These are phyloP conservation scores for Cyrtonyx montezumae DNA, from an alignment of 2,113 vertebrate genomes.

Conservation along the genomic window DNA sequence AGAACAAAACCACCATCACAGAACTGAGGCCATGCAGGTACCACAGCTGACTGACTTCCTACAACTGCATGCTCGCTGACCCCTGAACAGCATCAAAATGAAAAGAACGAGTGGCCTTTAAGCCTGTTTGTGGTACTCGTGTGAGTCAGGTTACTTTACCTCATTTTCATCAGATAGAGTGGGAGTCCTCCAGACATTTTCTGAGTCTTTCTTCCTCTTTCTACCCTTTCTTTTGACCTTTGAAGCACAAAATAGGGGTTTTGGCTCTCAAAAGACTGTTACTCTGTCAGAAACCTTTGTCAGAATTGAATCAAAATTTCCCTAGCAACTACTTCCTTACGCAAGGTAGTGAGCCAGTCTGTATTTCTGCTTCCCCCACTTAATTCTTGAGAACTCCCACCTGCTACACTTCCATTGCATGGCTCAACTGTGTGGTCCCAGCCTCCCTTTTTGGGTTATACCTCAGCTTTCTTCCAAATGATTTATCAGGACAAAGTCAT, in stretches of 20 bases:
- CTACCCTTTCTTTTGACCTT: neutral
- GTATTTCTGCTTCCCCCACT: neutral
- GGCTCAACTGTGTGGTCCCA: neutral
- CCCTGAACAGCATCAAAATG: neutral
- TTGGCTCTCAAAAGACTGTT: neutral
- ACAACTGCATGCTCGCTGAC: neutral
- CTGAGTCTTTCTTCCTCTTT: too few species aligned
- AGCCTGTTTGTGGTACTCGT: neutral
- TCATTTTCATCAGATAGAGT: neutral
- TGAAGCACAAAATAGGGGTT: neutral
- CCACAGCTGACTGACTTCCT: conserved; percentile 4
- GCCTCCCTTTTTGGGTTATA: neutral
- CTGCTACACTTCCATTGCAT: neutral
- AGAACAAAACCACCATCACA: neutral
- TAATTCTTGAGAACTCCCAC: neutral
- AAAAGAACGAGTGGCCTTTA: neutral
- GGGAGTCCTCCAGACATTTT: too few species aligned
- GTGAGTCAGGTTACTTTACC: neutral
- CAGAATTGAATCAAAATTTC: neutral
- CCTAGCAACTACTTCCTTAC: neutral
- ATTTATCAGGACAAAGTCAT: neutral
- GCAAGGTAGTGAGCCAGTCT: neutral
- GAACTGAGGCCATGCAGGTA: neutral
- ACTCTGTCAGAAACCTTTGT: neutral
- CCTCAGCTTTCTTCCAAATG: neutral